phyloP scores from a whole-genome alignment of 2,797 vertebrate genomes.

The Melanotaenia pygmaea region DNA sequence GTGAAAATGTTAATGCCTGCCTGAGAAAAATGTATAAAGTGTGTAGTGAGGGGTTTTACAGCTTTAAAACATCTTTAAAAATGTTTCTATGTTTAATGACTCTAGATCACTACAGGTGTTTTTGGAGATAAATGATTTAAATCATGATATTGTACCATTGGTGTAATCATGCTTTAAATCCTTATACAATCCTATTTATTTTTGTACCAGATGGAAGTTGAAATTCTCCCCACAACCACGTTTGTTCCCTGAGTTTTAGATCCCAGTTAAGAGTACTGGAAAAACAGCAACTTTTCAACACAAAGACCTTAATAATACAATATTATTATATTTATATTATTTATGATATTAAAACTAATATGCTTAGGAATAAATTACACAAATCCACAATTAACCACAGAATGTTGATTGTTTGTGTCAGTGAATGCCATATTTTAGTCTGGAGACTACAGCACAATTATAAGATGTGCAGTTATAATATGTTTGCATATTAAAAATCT shows the following conservation, averaged over 20 bases:
- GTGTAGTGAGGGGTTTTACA: too few species aligned
- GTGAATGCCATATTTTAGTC: neutral
- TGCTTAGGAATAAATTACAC: neutral
- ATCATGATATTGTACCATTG: too few species aligned
- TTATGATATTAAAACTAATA: too few species aligned
- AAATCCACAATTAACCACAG: neutral
- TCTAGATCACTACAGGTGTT: neutral
- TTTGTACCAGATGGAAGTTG: constrained; percentile 38
- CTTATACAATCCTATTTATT: constrained; percentile 18
- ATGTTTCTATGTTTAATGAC: too few species aligned
- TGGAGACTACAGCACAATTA: neutral
- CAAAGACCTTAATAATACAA: neutral
- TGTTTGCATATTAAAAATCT: too few species aligned
- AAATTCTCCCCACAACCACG: constrained; percentile 28
- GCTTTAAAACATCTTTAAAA: too few species aligned
- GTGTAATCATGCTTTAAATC: constrained; percentile 5
- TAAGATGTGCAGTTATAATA: neutral
- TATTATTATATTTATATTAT: too few species aligned
- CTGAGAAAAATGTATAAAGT: too few species aligned
- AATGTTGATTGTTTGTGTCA: neutral
- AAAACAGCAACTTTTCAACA: constrained; percentile 4
- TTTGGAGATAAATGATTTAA: neutral
- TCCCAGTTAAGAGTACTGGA: constrained; percentile 18
- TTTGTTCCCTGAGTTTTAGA: constrained; percentile 26
- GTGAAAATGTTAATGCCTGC: too few species aligned